Percentiles rank a stretch among this genome's conserved stretches.
phyloP scores from a whole-genome alignment of 2,113 vertebrate species.

The Anas platyrhynchos region DNA sequence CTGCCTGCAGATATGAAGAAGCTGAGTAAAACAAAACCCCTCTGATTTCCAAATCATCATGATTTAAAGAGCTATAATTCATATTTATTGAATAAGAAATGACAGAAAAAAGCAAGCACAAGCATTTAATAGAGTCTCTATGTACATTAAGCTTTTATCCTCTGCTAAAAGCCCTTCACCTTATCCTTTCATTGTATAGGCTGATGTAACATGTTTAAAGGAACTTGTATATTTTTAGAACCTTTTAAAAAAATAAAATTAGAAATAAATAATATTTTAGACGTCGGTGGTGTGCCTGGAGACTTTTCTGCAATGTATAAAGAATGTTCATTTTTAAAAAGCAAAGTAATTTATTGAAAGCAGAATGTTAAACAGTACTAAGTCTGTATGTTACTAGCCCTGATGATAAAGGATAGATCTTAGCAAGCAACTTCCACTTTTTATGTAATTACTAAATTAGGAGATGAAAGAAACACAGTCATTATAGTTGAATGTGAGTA shows the following conservation, averaged over 20 bases:
- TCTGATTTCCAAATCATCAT: slow-evolving; percentile 63
- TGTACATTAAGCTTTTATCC: slow-evolving; percentile 58
- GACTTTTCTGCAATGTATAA: slow-evolving; percentile 42
- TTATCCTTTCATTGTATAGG: slow-evolving; percentile 51
- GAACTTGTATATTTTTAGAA: slow-evolving; percentile 60
- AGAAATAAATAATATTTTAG: slow-evolving; percentile 38
- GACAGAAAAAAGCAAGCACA: slow-evolving; percentile 62
- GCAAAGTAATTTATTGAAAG: not conserved
- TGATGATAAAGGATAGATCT: not conserved
- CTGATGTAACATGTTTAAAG: slow-evolving; percentile 51
- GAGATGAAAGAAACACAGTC: not conserved
- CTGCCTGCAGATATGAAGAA: slow-evolving; percentile 47
- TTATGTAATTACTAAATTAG: not conserved
- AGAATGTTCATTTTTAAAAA: slow-evolving; percentile 4
- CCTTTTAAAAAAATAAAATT: slow-evolving; percentile 41
- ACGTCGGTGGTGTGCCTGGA: slow-evolving; percentile 21
- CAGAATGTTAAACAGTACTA: slow-evolving; percentile 15
- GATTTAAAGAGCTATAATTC: slow-evolving; percentile 70
- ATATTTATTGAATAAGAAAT: slow-evolving; percentile 75
- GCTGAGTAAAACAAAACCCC: slow-evolving; percentile 56
- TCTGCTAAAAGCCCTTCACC: slow-evolving; percentile 57
- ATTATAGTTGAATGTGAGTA: not conserved
- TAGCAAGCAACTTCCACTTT: not conserved
- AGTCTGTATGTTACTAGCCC: slow-evolving; percentile 24
- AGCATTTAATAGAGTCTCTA: slow-evolving; percentile 56